Percentiles rank a stretch among this genome's conserved stretches.
Evolutionary conservation across 2,113 vertebrate species (phyloP).

Genomic region (Campylorhamphus procurvoides): DNA sequence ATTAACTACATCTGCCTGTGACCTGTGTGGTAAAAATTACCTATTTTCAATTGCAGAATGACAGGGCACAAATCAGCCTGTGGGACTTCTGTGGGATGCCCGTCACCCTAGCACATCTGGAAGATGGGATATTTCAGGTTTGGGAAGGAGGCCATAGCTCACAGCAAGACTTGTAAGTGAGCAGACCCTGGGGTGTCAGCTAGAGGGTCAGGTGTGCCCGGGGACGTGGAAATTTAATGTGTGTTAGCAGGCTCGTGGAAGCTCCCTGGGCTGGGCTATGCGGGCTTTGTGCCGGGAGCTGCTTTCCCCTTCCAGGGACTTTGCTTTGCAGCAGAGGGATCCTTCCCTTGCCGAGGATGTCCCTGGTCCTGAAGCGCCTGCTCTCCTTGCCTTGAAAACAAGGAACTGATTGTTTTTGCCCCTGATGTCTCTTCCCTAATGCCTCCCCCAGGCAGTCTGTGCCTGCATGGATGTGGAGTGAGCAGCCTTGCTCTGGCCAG

Average conservation of each 20-base stretch:
- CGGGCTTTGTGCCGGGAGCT: not conserved
- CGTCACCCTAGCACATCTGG: too few species aligned
- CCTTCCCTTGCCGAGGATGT: rapidly evolving
- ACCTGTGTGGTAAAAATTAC: not conserved
- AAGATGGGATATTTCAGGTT: not conserved
- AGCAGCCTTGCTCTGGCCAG: not conserved
- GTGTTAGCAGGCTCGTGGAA: not conserved
- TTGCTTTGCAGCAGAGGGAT: not conserved
- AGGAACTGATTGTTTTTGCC: not conserved
- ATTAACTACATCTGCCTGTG: not conserved
- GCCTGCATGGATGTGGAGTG: rapidly evolving
- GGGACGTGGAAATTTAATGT: not conserved
- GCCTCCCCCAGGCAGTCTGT: rapidly evolving
- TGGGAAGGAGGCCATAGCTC: not conserved
- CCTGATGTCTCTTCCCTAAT: not conserved
- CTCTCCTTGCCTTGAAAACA: not conserved
- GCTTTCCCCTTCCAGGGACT: not conserved
- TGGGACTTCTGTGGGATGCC: not conserved
- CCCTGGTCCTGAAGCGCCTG: rapidly evolving
- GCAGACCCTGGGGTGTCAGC: not conserved
- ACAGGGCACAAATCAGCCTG: not conserved
- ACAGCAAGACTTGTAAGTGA: not conserved
- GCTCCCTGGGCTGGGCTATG: not conserved
- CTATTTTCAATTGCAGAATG: not conserved
- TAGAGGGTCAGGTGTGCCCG: not conserved